phyloP scores from a whole-genome alignment of 2,888 invertebrate species.

The Netelia melanura region DNA sequence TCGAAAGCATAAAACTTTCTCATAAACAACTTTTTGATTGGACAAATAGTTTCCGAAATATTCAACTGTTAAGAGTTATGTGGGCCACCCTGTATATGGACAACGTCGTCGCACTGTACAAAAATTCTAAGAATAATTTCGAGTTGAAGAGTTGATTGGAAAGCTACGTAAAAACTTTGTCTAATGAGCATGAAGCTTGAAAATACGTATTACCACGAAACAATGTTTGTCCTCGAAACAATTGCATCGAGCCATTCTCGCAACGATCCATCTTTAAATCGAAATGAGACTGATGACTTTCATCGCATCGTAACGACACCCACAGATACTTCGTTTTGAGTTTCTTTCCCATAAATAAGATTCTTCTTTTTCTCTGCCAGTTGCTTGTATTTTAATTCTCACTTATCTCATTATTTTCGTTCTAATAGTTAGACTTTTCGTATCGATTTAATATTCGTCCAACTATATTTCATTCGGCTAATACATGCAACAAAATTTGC shows the following conservation, averaged over 20 bases:
- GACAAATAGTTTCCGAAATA: too few relatives aligned
- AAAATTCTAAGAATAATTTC: neutral
- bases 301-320: neutral
- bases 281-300: neutral
- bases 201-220: neutral
- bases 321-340: neutral
- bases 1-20: too few relatives aligned
- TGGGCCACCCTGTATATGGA: too few relatives aligned
- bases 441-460: conserved; percentile 3
- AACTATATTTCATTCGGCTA: conserved; percentile 30
- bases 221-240: neutral
- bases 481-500: neutral
- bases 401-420: neutral
- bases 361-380: conserved; percentile 6
- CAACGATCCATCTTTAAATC: neutral
- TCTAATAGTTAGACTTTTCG: neutral
- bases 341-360: neutral
- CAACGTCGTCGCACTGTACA: too few relatives aligned
- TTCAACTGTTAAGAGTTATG: too few relatives aligned
- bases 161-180: neutral
- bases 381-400: conserved; percentile 13
- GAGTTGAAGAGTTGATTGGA: neutral
- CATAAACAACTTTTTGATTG: too few relatives aligned
- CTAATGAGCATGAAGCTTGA: neutral
- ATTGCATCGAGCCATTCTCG: neutral